phyloP scores from a whole-genome alignment of 2,888 invertebrate species.

The Acanthoscelides obtectus region DNA sequence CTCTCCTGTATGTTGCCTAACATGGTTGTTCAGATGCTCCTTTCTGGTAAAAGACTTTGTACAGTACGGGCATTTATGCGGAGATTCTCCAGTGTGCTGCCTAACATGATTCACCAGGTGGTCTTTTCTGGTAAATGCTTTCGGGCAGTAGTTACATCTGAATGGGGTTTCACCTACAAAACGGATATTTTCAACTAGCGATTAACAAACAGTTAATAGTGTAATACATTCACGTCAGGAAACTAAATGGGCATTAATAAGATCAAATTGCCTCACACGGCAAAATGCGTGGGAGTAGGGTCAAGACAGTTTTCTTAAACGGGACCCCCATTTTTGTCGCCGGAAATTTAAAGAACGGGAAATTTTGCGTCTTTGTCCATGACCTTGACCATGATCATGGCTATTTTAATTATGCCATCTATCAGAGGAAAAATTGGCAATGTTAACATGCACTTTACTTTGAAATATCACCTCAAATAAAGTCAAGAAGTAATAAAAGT shows the following conservation, averaged over 20 bases:
- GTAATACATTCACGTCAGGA: background rate
- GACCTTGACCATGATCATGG: too few species aligned
- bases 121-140: constrained; percentile 80
- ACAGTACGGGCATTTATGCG: constrained; percentile 72
- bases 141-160: constrained; percentile 80
- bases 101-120: constrained; percentile 72
- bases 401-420: too few species aligned
- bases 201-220: background rate
- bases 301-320: too few species aligned
- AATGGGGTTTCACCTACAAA: constrained; percentile 56
- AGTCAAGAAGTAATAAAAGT: too few species aligned
- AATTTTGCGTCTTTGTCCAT: too few species aligned
- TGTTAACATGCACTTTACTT: too few species aligned
- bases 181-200: background rate
- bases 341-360: too few species aligned
- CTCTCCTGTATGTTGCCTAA: constrained; percentile 83
- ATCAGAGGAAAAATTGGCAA: too few species aligned
- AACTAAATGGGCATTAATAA: background rate
- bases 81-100: constrained; percentile 66
- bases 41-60: constrained; percentile 75
- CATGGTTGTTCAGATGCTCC: constrained; percentile 80
- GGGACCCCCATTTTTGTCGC: too few species aligned
- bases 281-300: too few species aligned
- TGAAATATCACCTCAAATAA: too few species aligned
- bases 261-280: too few species aligned